phyloP scores from a whole-genome alignment of 2,888 invertebrate species.

The Heliothis peltigera region DNA sequence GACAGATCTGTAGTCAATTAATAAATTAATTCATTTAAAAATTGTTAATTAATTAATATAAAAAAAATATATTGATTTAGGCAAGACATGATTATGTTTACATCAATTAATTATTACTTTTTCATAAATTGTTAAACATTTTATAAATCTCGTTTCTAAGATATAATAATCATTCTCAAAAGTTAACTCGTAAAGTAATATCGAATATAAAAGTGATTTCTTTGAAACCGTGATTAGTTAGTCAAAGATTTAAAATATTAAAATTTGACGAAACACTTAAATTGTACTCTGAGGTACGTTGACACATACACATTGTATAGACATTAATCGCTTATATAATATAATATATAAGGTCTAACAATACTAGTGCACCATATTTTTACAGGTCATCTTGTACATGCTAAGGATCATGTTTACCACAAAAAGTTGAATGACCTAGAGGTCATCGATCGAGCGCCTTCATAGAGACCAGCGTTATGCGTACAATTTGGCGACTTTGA shows the following conservation, averaged over 20 bases:
- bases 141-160: constrained; percentile 59
- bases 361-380: no score
- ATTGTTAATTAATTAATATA: constrained; percentile 67
- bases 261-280: constrained; percentile 66
- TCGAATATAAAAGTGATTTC: constrained; percentile 76
- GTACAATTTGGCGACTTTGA: no score
- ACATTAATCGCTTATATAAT: constrained; percentile 66
- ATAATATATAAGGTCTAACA: no score
- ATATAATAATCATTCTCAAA: constrained; percentile 63
- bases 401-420: no score
- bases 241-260: constrained; percentile 71
- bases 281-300: constrained; percentile 73
- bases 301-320: constrained; percentile 56
- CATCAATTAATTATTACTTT: constrained; percentile 58
- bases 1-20: constrained; percentile 62
- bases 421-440: no score
- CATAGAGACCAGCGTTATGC: no score
- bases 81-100: constrained; percentile 81
- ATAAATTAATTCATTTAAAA: constrained; percentile 57
- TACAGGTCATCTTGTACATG: no score
- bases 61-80: constrained; percentile 74
- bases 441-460: no score
- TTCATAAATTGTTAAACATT: constrained; percentile 71
- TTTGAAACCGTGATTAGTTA: constrained; percentile 78
- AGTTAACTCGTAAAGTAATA: constrained; percentile 67